Percentiles rank a stretch among this genome's conserved stretches.
phyloP scores from a whole-genome alignment of 2,113 vertebrate species.

The Halcyon senegalensis region DNA sequence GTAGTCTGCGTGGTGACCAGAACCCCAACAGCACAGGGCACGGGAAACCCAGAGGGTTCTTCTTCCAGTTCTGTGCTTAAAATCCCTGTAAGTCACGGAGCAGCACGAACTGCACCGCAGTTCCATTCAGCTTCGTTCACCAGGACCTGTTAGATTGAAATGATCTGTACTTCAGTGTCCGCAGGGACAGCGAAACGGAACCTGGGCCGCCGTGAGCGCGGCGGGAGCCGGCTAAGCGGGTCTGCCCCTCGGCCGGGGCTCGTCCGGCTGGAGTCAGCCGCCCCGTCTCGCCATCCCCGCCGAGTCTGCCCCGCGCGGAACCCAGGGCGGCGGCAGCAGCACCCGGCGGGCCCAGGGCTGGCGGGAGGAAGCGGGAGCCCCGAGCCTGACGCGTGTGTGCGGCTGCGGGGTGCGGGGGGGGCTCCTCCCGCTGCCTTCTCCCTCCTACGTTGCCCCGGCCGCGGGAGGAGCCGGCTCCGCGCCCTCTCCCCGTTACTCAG shows the following conservation, averaged over 20 bases:
- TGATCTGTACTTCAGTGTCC: rapidly evolving
- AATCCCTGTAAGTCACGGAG: not conserved
- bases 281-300: too few species aligned
- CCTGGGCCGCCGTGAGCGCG: rapidly evolving
- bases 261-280: not conserved
- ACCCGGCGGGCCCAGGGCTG: not conserved
- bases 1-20: rapidly evolving
- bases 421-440: not conserved
- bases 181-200: too few species aligned
- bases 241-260: too few species aligned
- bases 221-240: rapidly evolving
- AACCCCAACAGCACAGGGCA: rapidly evolving
- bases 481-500: not conserved
- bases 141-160: not conserved
- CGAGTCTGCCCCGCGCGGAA: too few species aligned
- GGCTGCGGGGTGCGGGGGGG: too few species aligned
- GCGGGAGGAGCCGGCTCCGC: not conserved
- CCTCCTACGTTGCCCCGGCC: not conserved
- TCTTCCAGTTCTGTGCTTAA: not conserved
- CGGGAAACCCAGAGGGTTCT: rapidly evolving
- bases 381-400: too few species aligned
- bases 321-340: too few species aligned
- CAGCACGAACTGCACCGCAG: not conserved
- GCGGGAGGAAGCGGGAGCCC: not conserved
- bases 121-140: not conserved